Base-by-base conservation (phyloP, 2,888 invertebrate genomes). In the Meiosimyza platycephala region DNA sequence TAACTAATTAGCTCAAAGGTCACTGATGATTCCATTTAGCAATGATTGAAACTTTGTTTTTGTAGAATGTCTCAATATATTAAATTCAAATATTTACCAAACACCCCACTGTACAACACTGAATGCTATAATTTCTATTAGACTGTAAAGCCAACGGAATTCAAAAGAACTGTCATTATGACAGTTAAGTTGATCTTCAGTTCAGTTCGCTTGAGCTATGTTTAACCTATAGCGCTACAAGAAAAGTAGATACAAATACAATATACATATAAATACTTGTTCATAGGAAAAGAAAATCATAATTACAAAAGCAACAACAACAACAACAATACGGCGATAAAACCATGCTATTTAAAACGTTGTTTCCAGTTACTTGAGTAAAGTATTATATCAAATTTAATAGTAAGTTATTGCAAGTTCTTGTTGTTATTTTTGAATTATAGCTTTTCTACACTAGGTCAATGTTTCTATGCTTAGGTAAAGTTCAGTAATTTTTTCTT, bases 121-220 rank as follows among this genome's bases (percentile, higher is more conserved):
- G 40, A 16, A 18, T 50, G 59, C 50, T 63, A 62, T 70, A 70
- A 70, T 70, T 70, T 70, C 54, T 62, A 70, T 70, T 70, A 62
- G 54, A 63, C 63, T 12, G 63, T 40, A 63, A 52, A 70, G 62
- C 62, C 52, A 62, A 62, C 54, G 70, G 60, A 70, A 52, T 51
- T 62, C 52, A 54, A 40, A 40, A 70, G 70, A 70, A 54, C 70
- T 70, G 70, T 70, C 70, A 70, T 70, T 70, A 70, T 63, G 70
- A 62, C 70, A 70, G 70, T 62, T 62, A 40, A 59, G 54, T 54
- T 16, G 51, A 63, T 3, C 15, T 22, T n/a, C 9, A 64, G 64
- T 28, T 51, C 51, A 64, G 63, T 50, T 47, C n/a, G 40, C 40
- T 40, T 22, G 13, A 33, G 60, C 60, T n/a, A 60, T 64, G 52